A percentile compares a stretch with the other conserved stretches of the same genome.
phyloP scores from a whole-genome alignment of 2,888 invertebrate species.

The Eilema depressum region DNA sequence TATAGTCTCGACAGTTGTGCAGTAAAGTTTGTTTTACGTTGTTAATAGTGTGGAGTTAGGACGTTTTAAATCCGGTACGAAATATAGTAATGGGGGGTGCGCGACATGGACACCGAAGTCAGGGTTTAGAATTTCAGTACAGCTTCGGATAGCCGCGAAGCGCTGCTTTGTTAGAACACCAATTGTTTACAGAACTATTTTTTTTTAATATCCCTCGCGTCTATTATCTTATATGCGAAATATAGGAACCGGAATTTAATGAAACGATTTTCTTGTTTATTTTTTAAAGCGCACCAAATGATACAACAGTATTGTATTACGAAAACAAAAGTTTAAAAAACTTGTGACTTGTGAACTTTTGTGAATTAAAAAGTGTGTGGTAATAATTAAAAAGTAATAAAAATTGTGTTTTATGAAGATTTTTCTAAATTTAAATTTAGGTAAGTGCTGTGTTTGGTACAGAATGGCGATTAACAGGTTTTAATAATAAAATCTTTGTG shows the following conservation, averaged over 20 bases:
- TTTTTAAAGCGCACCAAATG: constrained; percentile 50
- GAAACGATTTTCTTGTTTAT: constrained; percentile 51
- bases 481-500: constrained; percentile 64
- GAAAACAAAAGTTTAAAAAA: constrained; percentile 50
- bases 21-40: constrained; percentile 39
- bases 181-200: constrained; percentile 82
- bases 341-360: constrained; percentile 58
- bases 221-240: constrained; percentile 54
- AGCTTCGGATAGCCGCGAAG: constrained; percentile 86
- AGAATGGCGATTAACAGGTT: constrained; percentile 73
- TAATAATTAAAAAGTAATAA: constrained; percentile 42
- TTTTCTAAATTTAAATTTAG: constrained; percentile 62
- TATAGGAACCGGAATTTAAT: constrained; percentile 58
- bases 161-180: constrained; percentile 83
- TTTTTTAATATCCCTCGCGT: constrained; percentile 68
- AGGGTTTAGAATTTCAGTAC: constrained; percentile 87
- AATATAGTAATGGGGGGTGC: constrained; percentile 87
- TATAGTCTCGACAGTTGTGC: constrained; percentile 26
- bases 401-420: constrained; percentile 55
- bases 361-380: constrained; percentile 53
- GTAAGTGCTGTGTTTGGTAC: constrained; percentile 80
- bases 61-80: constrained; percentile 63
- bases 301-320: constrained; percentile 61
- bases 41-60: constrained; percentile 34
- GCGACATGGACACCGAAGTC: constrained; percentile 85